Conservation (phyloP, 2,888 invertebrate genomes). For the Napeogenes sylphis region DNA sequence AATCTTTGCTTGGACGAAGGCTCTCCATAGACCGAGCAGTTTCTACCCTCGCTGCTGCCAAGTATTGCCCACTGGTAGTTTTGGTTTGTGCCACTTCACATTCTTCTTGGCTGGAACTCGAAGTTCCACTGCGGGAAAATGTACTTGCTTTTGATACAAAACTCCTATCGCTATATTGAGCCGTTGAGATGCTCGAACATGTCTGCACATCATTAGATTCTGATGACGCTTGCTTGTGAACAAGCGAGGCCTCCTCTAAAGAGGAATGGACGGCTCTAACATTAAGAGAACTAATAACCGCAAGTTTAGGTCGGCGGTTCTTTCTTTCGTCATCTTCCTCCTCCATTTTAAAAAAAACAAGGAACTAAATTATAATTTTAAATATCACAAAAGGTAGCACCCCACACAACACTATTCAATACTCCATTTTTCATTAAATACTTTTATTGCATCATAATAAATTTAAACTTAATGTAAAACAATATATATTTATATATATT, state of each 20-base stretch:
- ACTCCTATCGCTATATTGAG: constrained; percentile 70
- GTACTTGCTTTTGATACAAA: constrained; percentile 75
- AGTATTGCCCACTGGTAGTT: constrained; percentile 71
- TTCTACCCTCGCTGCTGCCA: constrained; percentile 76
- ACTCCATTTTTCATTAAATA: constrained; percentile 58
- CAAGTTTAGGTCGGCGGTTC: constrained; percentile 56
- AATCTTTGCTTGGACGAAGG: constrained; percentile 77
- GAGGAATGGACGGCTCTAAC: constrained; percentile 62
- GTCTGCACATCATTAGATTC: constrained; percentile 78
- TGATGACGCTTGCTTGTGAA: constrained; percentile 72
- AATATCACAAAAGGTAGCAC: constrained; percentile 40
- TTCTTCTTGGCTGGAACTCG: constrained; percentile 84
- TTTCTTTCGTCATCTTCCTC: constrained; percentile 70
- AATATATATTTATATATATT: constrained; percentile 61
- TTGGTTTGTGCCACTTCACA: constrained; percentile 76
- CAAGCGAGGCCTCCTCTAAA: constrained; percentile 50
- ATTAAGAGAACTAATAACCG: constrained; percentile 58
- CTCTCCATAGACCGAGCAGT: constrained; percentile 85
- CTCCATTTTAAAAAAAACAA: constrained; percentile 53
- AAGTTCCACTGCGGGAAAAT: constrained; percentile 77
- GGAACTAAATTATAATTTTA: constrained; percentile 19
- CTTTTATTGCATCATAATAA: constrained; percentile 61
- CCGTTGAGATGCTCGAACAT: constrained; percentile 63
- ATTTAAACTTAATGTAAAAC: constrained; percentile 49
- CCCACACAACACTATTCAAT: constrained; percentile 59